Evolutionary conservation across 1,140 invertebrate genomes (phyloP).

Genomic region (Drosophila rufa): DNA sequence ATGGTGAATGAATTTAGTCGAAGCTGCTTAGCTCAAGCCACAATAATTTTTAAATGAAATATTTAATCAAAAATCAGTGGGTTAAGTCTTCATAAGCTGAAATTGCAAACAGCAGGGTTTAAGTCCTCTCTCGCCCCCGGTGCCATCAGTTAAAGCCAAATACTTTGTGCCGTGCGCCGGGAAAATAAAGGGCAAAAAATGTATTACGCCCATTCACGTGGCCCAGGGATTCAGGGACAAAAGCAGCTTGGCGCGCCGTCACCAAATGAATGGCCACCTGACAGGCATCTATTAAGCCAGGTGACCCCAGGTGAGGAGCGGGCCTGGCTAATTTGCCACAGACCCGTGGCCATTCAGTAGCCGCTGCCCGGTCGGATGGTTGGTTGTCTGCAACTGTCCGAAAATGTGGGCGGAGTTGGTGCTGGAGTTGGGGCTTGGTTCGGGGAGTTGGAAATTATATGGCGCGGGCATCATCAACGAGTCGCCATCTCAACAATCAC

Average conservation of each 20-base stretch:
- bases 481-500: slow-evolving; percentile 76
- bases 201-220: slow-evolving; percentile 39
- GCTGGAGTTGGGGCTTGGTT: neutral
- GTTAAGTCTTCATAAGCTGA: slow-evolving; percentile 15
- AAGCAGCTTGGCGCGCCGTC: slow-evolving; percentile 23
- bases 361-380: neutral
- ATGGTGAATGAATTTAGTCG: neutral
- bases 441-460: slow-evolving; percentile 53
- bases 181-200: slow-evolving; percentile 54
- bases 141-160: slow-evolving; percentile 65
- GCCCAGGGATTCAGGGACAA: slow-evolving; percentile 43
- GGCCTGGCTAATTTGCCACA: slow-evolving; percentile 60
- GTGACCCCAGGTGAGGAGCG: neutral
- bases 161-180: slow-evolving; percentile 45
- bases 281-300: slow-evolving; percentile 56
- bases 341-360: slow-evolving; percentile 19
- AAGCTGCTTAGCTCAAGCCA: too few relatives aligned
- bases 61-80: neutral
- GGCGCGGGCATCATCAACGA: slow-evolving; percentile 57
- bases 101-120: slow-evolving; percentile 40
- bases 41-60: neutral
- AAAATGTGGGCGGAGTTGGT: neutral
- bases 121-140: slow-evolving; percentile 14
- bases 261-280: slow-evolving; percentile 67
- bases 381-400: slow-evolving; percentile 25